phyloP scores from a whole-genome alignment of 2,113 vertebrate genomes.

The Oenanthe melanoleuca region DNA sequence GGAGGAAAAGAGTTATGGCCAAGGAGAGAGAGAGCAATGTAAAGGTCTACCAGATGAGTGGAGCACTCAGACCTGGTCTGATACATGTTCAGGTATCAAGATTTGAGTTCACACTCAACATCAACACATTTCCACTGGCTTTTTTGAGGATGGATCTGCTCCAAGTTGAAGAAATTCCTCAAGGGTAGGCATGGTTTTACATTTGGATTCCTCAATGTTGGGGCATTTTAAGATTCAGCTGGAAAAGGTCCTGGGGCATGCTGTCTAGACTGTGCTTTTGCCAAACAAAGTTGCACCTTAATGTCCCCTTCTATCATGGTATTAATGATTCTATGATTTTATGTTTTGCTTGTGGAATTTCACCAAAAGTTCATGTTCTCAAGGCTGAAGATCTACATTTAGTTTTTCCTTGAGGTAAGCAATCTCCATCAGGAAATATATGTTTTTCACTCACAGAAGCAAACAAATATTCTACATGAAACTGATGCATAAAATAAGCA shows the following conservation, averaged over 20 bases:
- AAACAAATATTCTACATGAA: neutral
- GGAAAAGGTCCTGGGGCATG: neutral
- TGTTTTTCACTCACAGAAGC: neutral
- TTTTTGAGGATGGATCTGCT: neutral
- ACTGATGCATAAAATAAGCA: neutral
- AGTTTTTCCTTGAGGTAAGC: neutral
- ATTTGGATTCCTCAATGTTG: fast-evolving
- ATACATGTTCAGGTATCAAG: neutral
- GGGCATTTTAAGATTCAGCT: neutral
- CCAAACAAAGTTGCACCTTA: neutral
- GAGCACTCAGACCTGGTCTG: neutral
- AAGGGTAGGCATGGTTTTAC: neutral
- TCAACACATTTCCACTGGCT: neutral
- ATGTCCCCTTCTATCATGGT: neutral
- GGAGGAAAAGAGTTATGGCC: neutral
- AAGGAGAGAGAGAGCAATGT: neutral
- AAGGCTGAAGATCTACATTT: neutral
- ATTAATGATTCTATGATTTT: neutral
- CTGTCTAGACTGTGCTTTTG: neutral
- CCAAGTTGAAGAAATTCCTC: neutral
- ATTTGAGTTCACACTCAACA: neutral
- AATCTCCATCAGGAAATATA: neutral
- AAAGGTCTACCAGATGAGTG: neutral
- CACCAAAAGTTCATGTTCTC: neutral
- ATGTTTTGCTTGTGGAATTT: neutral